phyloP scores from a whole-genome alignment of 2,113 vertebrate species.

The Chloebia gouldiae region DNA sequence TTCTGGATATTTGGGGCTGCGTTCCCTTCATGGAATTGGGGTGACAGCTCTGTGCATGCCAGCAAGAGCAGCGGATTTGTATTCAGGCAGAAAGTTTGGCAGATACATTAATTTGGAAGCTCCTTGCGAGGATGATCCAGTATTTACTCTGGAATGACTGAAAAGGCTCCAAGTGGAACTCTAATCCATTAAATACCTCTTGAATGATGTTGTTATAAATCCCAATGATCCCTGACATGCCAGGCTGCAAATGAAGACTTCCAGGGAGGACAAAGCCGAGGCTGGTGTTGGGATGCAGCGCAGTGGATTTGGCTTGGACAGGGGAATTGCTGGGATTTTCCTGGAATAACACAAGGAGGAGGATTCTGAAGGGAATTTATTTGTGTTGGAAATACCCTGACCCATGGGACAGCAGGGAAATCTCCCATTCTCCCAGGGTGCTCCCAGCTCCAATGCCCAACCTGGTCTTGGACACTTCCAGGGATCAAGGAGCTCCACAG shows the following conservation, averaged over 20 bases:
- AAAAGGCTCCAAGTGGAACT: conserved; percentile 4
- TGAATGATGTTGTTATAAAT: neutral
- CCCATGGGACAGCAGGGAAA: too few relatives aligned
- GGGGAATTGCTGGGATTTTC: neutral
- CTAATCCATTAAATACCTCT: conserved; percentile 18
- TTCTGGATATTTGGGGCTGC: neutral
- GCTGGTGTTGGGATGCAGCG: neutral
- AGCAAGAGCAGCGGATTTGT: neutral
- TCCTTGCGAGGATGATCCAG: neutral
- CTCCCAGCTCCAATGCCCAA: fast-evolving
- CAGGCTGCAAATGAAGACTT: neutral
- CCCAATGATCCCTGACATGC: neutral
- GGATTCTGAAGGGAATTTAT: neutral
- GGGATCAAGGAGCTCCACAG: neutral
- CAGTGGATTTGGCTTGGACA: neutral
- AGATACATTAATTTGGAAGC: neutral
- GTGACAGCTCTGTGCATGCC: neutral
- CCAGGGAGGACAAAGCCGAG: neutral
- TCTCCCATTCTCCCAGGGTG: fast-evolving
- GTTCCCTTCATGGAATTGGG: neutral
- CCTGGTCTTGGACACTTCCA: neutral
- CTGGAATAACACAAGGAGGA: neutral
- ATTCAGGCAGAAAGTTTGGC: neutral
- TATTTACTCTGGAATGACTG: conserved; percentile 16
- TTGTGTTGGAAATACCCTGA: neutral